Evolutionary conservation across 1,140 invertebrate genomes (phyloP).

Genomic region (Camponotus vicinus): DNA sequence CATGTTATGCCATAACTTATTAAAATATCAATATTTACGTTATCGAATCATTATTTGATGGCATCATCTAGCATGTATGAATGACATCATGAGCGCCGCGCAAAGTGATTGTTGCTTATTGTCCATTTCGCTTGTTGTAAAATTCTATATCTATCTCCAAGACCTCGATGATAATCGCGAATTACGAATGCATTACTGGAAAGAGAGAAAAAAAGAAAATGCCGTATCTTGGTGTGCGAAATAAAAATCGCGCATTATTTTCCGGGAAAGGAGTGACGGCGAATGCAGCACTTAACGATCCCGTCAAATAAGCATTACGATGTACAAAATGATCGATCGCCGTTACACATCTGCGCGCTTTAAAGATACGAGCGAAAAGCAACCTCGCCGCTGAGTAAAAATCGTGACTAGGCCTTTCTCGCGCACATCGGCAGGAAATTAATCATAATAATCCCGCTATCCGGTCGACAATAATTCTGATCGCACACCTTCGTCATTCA

Average conservation of each 20-base stretch:
- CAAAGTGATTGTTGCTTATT: neutral
- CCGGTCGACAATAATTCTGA: constrained; percentile 68
- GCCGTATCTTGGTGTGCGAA: neutral
- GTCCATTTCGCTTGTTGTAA: neutral
- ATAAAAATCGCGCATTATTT: constrained; percentile 32
- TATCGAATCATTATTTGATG: constrained; percentile 32
- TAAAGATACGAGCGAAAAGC: constrained; percentile 72
- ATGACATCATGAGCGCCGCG: neutral
- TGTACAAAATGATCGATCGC: constrained; percentile 75
- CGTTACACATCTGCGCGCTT: constrained; percentile 74
- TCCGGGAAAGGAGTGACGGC: constrained; percentile 49
- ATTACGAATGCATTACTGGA: neutral
- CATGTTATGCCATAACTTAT: constrained; percentile 13
- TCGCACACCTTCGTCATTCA: constrained; percentile 71
- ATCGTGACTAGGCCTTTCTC: constrained; percentile 84
- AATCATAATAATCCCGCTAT: constrained; percentile 82
- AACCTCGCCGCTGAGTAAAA: constrained; percentile 80
- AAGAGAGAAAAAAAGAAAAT: neutral
- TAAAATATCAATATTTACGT: constrained; percentile 7
- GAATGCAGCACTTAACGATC: constrained; percentile 59
- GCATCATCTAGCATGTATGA: neutral
- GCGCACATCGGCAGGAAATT: constrained; percentile 82
- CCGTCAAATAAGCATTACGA: constrained; percentile 67
- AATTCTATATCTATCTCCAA: constrained; percentile 5
- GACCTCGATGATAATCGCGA: neutral